Base-by-base conservation (phyloP, 2,888 invertebrate genomes). In the Philhelius pedissequus region DNA sequence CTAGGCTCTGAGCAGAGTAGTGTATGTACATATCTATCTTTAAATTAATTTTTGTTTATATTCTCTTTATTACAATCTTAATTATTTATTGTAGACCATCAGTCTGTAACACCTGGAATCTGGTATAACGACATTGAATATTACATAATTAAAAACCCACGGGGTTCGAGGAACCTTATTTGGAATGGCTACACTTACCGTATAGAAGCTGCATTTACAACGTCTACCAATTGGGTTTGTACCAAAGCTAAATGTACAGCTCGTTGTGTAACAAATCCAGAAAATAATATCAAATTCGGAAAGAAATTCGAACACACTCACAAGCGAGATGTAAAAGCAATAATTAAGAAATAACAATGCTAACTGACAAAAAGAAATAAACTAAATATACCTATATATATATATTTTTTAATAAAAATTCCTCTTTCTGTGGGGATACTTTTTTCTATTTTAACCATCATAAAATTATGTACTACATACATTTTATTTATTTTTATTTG, bases 171-270 rank as follows among this genome's bases (percentile, higher is more conserved):
- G 25, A 87, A 88, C 75, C 86, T 89, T n/a, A 15, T 86, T 25
- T 86, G 86, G 69, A 87, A 87, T 64, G 87, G 87, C 9, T 86
- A 81, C 60, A 86, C 80, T 25, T 89, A 88, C 74, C 81, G 86
- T 5, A 87, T 86, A 60, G 88, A 88, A 66, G 88, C 87, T 0
- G 76, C 86, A n/a, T 88, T 87, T 75, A 87, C 86, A 73, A 86
- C 87, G 5, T 86, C 84, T 7, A 87, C 84, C 4, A 87, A 88
- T 84, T 89, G 89, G 89, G 84, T 87, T 40, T 89, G 89, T 76
- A 70, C 77, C 22, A 20, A 66, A 18, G 52, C 76, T 11, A 86
- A 87, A 58, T 89, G 89, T 71, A 62, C 66, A 6, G 87, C 88
- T 20, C 81, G 89, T 32, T 88, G 88, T 62, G 74, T 87, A 6